Evolutionary conservation across 2,888 invertebrate species (phyloP), one percentile per base, ranked within the genome.

Genomic region (Theretra japonica): DNA sequence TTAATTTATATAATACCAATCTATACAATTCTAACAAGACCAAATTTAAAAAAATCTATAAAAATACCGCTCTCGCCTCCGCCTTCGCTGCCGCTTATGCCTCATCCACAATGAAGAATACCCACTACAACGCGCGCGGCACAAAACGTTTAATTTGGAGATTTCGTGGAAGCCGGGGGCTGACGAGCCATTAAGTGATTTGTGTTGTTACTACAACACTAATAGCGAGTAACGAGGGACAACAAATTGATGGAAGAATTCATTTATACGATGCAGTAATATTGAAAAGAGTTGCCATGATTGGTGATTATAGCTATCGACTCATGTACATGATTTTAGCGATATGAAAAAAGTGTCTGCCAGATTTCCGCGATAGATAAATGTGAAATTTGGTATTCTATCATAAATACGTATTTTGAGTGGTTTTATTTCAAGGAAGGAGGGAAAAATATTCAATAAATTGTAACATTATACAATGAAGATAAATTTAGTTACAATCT

Each of bases 141-240:
- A 77, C 79, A 86, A 88, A 90, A 85, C 90, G 90, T 90, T 92
- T 91, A 91, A 91, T 90, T 91, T 86, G 78, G 87, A 86, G 84
- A 82, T 87, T 91, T 89, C 90, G 83, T 79, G 82, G 88, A 86
- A 84, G 82, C 73, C 74, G 62, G 76, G 79, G 76, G 74, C 82
- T 80, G 83, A 77, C 80, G 83, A 80, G 80, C 85, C 85, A 84
- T 88, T 89, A 87, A 88, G 83, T 87, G 87, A 89, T 88, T 90
- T 88, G 87, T 87, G 70, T 60, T 72, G 69, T 70, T 72, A 23
- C 60, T 70, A 58, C 69, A 53, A 68, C 70, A 41, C 58, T 57
- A 70, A 57, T 68, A 69, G 25, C 50, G 41, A 15, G n/a, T 50
- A 69, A 69, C 25, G 68, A 30, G 28, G 28, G 28, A 28, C n/a